Conservation (phyloP, 92 coral and sea anemone species). For the Phenganax marumi region DNA sequence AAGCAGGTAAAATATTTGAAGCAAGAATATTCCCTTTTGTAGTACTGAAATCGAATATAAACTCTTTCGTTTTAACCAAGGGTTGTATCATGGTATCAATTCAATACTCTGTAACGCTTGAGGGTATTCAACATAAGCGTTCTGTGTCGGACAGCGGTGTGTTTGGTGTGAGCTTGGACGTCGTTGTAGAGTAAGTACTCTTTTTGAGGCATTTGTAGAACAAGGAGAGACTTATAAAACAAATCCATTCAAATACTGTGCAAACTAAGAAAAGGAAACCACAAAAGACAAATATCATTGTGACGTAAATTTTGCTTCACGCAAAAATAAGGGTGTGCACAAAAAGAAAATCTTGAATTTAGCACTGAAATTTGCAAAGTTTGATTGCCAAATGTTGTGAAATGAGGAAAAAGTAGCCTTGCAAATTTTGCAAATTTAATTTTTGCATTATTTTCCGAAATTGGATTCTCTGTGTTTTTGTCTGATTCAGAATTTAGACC, state of each 20-base stretch:
- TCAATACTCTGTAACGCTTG: constrained; percentile 80
- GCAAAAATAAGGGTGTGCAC: neutral
- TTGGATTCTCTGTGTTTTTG: neutral
- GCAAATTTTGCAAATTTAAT: too few relatives aligned
- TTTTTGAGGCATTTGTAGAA: neutral
- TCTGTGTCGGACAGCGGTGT: constrained; percentile 80
- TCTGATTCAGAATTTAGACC: too few relatives aligned
- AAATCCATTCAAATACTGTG: neutral
- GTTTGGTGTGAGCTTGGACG: constrained; percentile 86
- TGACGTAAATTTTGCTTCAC: neutral
- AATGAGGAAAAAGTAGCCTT: too few relatives aligned
- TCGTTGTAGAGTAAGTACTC: constrained; percentile 69
- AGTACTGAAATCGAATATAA: too few relatives aligned
- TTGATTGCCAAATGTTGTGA: too few relatives aligned
- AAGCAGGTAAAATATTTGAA: constrained; percentile 68
- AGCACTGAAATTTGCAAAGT: too few relatives aligned
- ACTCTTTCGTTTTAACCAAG: constrained; percentile 34
- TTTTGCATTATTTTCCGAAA: too few relatives aligned
- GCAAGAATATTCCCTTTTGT: neutral
- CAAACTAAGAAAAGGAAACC: too few relatives aligned
- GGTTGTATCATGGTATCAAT: constrained; percentile 91
- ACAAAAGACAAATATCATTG: too few relatives aligned
- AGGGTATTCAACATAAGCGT: constrained; percentile 84
- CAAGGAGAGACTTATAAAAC: neutral
- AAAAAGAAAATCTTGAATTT: too few relatives aligned